Percentiles rank a stretch among this genome's conserved stretches.
Evolutionary conservation across 1,140 invertebrate species (phyloP).

Genomic region (Gonioctena quinquepunctata): DNA sequence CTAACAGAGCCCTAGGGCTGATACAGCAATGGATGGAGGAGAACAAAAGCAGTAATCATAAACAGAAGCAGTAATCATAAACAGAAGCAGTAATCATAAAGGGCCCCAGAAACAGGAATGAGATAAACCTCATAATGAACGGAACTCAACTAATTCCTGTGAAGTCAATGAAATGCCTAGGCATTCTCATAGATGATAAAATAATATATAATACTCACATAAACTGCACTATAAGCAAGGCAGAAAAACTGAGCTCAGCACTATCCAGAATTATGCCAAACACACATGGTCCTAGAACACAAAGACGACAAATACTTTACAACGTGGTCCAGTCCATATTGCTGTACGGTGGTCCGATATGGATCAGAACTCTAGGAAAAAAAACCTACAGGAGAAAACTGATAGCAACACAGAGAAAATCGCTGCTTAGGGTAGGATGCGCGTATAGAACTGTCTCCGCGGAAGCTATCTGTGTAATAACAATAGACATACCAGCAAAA

Average conservation of each 20-base stretch:
- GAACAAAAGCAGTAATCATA: too few relatives aligned
- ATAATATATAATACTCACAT: too few relatives aligned
- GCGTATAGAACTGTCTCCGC: slow-evolving; percentile 1
- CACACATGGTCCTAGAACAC: background rate
- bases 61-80: too few relatives aligned
- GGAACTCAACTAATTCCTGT: background rate
- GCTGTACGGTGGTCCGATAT: background rate
- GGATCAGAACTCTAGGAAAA: background rate
- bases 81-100: slow-evolving; percentile 3
- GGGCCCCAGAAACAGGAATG: background rate
- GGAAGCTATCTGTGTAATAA: background rate
- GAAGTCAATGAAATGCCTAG: too few relatives aligned
- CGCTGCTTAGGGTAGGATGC: background rate
- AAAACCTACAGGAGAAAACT: background rate
- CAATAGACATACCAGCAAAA: background rate
- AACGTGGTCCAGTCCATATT: background rate
- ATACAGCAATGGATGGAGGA: too few relatives aligned
- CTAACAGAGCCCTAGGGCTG: too few relatives aligned
- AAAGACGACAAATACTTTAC: background rate
- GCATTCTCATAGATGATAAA: background rate
- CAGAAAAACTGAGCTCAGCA: too few relatives aligned
- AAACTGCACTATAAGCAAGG: too few relatives aligned
- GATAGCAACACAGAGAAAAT: background rate
- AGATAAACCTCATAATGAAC: background rate
- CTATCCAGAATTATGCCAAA: too few relatives aligned